phyloP scores from a whole-genome alignment of 2,797 vertebrate species.

The Platalea minor region DNA sequence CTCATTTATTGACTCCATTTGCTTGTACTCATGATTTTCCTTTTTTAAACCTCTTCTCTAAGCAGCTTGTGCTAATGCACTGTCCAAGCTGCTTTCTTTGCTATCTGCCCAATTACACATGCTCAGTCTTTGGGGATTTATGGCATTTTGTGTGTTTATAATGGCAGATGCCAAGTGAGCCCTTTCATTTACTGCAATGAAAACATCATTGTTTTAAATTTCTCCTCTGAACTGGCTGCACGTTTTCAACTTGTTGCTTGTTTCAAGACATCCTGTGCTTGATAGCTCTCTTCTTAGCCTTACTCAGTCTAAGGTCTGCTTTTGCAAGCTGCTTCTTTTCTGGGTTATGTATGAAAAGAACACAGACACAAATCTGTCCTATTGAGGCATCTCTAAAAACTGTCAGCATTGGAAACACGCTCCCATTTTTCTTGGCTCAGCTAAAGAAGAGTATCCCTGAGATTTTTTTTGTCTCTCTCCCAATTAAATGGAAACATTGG shows the following conservation, averaged over 20 bases:
- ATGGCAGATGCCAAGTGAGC: not conserved
- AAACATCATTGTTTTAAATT: slow-evolving; percentile 11
- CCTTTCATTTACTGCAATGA: slow-evolving; percentile 16
- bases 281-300: not conserved
- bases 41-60: not conserved
- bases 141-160: slow-evolving; percentile 8
- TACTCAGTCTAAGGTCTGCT: not conserved
- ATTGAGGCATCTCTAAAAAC: not conserved
- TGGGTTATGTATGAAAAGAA: not conserved
- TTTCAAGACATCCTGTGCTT: not conserved
- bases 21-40: not conserved
- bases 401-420: not conserved
- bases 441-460: not conserved
- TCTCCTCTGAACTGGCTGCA: slow-evolving; percentile 9
- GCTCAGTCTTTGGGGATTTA: not conserved
- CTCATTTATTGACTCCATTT: not conserved
- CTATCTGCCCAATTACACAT: not conserved
- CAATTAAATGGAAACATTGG: not conserved
- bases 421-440: not conserved
- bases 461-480: not conserved
- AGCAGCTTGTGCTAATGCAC: not conserved
- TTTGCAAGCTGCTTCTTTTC: not conserved
- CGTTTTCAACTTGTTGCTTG: not conserved
- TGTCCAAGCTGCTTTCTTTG: not conserved
- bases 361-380: not conserved